phyloP scores from a whole-genome alignment of 2,888 invertebrate species.

The Odontocerum albicorne region DNA sequence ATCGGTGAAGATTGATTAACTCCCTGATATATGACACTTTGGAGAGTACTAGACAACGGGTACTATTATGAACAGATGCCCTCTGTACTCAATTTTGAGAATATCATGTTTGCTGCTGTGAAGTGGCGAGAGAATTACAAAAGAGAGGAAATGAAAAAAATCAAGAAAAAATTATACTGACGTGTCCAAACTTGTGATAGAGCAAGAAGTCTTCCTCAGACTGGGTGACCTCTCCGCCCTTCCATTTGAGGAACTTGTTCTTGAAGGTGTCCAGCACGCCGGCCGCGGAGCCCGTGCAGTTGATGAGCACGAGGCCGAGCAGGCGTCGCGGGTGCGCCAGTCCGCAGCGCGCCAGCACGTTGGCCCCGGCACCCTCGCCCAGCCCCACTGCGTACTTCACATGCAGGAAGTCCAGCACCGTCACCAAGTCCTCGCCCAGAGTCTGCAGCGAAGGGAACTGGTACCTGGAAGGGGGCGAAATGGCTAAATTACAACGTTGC shows the following conservation, averaged over 20 bases:
- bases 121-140: too few species aligned
- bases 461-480: slow-evolving; percentile 57
- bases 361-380: slow-evolving; percentile 88
- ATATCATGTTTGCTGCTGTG: too few species aligned
- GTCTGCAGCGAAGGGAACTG: slow-evolving; percentile 81
- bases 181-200: slow-evolving; percentile 90
- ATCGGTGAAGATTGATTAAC: too few species aligned
- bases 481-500: neutral
- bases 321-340: slow-evolving; percentile 77
- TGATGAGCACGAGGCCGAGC: slow-evolving; percentile 80
- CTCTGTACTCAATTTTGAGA: too few species aligned
- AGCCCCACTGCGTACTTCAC: slow-evolving; percentile 82
- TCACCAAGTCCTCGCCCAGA: slow-evolving; percentile 78
- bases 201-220: slow-evolving; percentile 86
- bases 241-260: slow-evolving; percentile 84
- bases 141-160: too few species aligned
- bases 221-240: slow-evolving; percentile 80
- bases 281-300: slow-evolving; percentile 85
- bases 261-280: slow-evolving; percentile 85
- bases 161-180: slow-evolving; percentile 60
- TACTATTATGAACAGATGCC: too few species aligned
- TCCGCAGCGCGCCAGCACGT: slow-evolving; percentile 82
- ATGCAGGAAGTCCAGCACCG: slow-evolving; percentile 79
- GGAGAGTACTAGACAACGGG: too few species aligned
- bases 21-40: too few species aligned